A percentile compares a stretch with the other conserved stretches of the same genome.
phyloP scores from a whole-genome alignment of 2,113 vertebrate species.

The Bos taurus region ARS-UCD2.0 NC_037328.1:51547001-51547500 shows the following conservation, averaged over 20 bases:
- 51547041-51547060: too few relatives aligned
- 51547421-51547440: background rate
- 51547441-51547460: background rate
- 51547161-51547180: too few relatives aligned
- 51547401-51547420: background rate
- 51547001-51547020: background rate
- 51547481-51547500: background rate
- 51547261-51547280: background rate
- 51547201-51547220: too few relatives aligned
- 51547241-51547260: background rate
- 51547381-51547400: background rate
- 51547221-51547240: too few relatives aligned
- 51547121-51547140: too few relatives aligned
- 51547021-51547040: background rate
- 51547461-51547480: background rate
- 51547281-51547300: background rate
- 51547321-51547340: background rate
- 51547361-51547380: background rate
- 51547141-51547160: too few relatives aligned
- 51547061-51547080: accelerated
- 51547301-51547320: background rate
- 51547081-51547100: too few relatives aligned
- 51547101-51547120: too few relatives aligned
- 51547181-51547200: too few relatives aligned
- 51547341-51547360: background rate